A percentile compares a stretch with the other conserved stretches of the same genome.
phyloP scores from a whole-genome alignment of 2,888 invertebrate genomes.

The Cosmia trapezina region DNA sequence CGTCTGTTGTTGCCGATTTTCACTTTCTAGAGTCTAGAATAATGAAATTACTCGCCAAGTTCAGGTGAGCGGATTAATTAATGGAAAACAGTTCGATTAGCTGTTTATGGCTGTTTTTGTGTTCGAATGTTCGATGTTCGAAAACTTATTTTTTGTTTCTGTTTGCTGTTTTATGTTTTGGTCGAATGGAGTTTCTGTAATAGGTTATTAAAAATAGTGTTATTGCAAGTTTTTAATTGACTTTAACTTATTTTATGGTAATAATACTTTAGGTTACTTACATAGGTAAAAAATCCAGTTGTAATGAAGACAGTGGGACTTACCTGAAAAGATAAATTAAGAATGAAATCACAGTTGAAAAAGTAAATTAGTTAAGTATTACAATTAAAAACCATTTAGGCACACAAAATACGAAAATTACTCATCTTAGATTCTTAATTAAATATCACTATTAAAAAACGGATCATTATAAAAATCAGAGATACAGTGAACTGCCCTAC shows the following conservation, averaged over 20 bases:
- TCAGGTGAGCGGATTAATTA: constrained; percentile 19
- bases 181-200: neutral
- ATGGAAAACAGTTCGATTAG: constrained; percentile 44
- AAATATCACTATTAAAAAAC: constrained; percentile 9
- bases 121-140: constrained; percentile 9
- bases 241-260: neutral
- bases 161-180: neutral
- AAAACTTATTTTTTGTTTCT: neutral
- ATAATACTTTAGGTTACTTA: constrained; percentile 29
- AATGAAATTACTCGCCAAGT: constrained; percentile 48
- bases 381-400: neutral
- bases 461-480: constrained; percentile 49
- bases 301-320: constrained; percentile 22
- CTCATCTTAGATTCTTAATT: neutral
- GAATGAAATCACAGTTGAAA: neutral
- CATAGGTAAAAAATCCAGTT: constrained; percentile 8
- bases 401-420: neutral
- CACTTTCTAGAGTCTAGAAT: constrained; percentile 38
- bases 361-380: neutral
- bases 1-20: constrained; percentile 40
- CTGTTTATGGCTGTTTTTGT: constrained; percentile 19
- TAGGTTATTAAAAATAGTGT: neutral
- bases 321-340: constrained; percentile 53
- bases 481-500: constrained; percentile 39
- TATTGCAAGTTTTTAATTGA: neutral